Percentiles rank a stretch among this genome's conserved stretches.
Evolutionary conservation across 2,888 invertebrate species (phyloP).

Genomic region (Spodoptera exigua): DNA sequence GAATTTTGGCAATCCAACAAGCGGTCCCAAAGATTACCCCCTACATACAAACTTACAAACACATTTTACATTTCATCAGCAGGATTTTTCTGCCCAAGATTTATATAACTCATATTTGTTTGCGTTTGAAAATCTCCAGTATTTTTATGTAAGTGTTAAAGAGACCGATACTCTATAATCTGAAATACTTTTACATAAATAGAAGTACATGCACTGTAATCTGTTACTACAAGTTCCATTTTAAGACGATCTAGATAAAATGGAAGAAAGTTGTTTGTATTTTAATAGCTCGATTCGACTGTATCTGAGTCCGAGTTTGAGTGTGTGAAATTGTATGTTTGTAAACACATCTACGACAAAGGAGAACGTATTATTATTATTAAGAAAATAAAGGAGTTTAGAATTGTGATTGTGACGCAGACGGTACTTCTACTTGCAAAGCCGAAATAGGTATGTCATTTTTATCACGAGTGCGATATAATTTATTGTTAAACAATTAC

Average conservation of each 20-base stretch:
- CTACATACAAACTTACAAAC: not conserved
- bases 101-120: too few relatives aligned
- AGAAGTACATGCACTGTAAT: too few relatives aligned
- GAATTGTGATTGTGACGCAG: not conserved
- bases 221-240: not conserved
- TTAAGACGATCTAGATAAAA: slow-evolving; percentile 24
- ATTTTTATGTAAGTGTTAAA: too few relatives aligned
- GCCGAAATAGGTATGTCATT: slow-evolving; percentile 2
- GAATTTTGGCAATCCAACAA: too few relatives aligned
- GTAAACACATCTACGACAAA: too few relatives aligned
- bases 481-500: not conserved
- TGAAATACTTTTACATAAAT: slow-evolving; percentile 25
- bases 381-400: slow-evolving; percentile 11
- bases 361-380: slow-evolving; percentile 12
- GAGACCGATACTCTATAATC: not conserved
- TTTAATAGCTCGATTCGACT: too few relatives aligned
- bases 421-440: not conserved
- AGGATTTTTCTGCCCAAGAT: too few relatives aligned
- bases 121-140: too few relatives aligned
- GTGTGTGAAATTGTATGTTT: too few relatives aligned
- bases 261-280: not conserved
- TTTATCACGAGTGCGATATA: slow-evolving; percentile 3
- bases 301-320: too few relatives aligned
- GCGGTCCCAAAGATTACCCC: too few relatives aligned
- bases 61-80: too few relatives aligned